Evolutionary conservation across 2,113 vertebrate species (phyloP).

Genomic region (Sander lucioperca): DNA sequence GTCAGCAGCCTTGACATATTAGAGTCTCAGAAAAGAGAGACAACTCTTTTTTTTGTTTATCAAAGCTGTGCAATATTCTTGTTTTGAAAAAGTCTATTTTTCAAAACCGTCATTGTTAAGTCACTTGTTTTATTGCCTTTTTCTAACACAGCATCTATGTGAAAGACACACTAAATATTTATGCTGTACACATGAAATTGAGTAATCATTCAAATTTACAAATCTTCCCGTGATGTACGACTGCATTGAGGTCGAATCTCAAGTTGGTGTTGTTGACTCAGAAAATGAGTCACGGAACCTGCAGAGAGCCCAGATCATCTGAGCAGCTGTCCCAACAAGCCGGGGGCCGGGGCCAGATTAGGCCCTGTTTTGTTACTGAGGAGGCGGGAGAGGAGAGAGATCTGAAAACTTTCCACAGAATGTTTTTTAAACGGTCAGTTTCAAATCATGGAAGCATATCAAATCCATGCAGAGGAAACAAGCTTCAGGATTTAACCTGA

Average conservation of each 20-base stretch:
- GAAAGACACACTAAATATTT: not conserved
- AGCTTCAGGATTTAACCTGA: conserved; percentile 54
- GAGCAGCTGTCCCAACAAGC: conserved; percentile 87
- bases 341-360: conserved; percentile 60
- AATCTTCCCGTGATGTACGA: conserved; percentile 64
- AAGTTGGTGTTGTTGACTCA: conserved; percentile 79
- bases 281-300: conserved; percentile 82
- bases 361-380: conserved; percentile 64
- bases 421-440: conserved; percentile 34
- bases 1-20: not conserved
- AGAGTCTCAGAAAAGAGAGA: not conserved
- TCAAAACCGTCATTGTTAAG: not conserved
- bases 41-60: not conserved
- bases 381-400: conserved; percentile 1
- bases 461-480: conserved; percentile 66
- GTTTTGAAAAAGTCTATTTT: not conserved
- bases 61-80: not conserved
- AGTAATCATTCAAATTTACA: conserved; percentile 45
- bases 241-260: conserved; percentile 46
- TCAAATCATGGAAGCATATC: conserved; percentile 56
- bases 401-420: conserved; percentile 53
- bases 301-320: conserved; percentile 80
- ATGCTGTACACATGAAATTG: conserved; percentile 1
- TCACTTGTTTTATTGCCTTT: not conserved
- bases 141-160: not conserved